Evolutionary conservation across 2,888 invertebrate species (phyloP).

Genomic region (Junonia oenone): DNA sequence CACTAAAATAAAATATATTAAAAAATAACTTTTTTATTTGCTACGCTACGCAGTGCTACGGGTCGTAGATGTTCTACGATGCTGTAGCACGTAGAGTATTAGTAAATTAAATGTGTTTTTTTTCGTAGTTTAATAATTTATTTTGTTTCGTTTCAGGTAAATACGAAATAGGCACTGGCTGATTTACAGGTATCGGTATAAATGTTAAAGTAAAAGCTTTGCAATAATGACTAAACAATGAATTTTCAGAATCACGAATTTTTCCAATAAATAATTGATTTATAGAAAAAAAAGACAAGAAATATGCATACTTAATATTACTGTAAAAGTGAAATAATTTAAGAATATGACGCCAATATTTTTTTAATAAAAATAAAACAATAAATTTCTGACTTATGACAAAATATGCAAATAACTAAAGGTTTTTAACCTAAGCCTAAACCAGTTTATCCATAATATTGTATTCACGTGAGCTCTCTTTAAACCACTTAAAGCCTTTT

Average conservation of each 20-base stretch:
- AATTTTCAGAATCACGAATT: too few species aligned
- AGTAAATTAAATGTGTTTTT: neutral
- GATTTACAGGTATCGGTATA: neutral
- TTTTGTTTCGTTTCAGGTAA: slow-evolving; percentile 9
- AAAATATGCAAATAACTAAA: neutral
- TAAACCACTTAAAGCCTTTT: slow-evolving; percentile 16
- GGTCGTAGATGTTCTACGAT: neutral
- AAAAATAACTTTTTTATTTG: neutral
- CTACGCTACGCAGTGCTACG: neutral
- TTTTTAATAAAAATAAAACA: too few species aligned
- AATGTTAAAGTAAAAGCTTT: too few species aligned
- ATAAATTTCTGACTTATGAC: too few species aligned
- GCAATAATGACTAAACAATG: too few species aligned
- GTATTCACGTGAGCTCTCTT: slow-evolving; percentile 9
- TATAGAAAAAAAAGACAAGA: too few species aligned
- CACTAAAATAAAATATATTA: neutral
- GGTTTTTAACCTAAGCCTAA: neutral
- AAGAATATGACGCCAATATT: too few species aligned
- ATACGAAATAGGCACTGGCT: neutral
- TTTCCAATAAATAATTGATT: too few species aligned
- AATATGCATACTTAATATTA: too few species aligned
- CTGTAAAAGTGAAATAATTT: too few species aligned
- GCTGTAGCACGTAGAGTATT: neutral
- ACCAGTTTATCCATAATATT: neutral
- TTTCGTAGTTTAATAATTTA: too few species aligned